These are phyloP conservation scores for Dusona sp. DNA, from an alignment of 2,888 invertebrate genomes.

Conservation along the genomic window DNA sequence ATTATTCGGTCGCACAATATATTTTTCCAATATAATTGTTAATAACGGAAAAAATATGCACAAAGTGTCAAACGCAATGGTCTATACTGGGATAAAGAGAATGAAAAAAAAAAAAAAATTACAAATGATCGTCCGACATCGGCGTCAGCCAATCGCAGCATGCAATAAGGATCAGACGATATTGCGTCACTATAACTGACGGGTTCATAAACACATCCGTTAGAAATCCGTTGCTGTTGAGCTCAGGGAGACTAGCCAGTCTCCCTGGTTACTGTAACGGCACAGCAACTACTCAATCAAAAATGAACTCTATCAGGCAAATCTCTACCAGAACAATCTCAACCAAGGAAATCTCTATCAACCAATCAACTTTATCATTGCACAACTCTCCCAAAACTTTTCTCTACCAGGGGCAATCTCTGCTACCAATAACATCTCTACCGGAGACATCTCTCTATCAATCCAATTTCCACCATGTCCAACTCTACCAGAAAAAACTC, in stretches of 20 bases:
- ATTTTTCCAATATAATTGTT: slow-evolving; percentile 81
- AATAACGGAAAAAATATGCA: slow-evolving; percentile 63
- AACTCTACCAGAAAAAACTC: no score
- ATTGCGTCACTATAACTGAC: slow-evolving; percentile 84
- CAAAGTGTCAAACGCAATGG: slow-evolving; percentile 76
- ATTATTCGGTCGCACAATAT: slow-evolving; percentile 78
- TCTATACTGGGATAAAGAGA: slow-evolving; percentile 52
- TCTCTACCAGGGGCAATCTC: no score
- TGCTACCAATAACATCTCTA: no score
- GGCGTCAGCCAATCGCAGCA: slow-evolving; percentile 86
- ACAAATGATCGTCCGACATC: slow-evolving; percentile 79
- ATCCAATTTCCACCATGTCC: no score
- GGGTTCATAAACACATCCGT: slow-evolving; percentile 61
- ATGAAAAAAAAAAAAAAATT: slow-evolving; percentile 74
- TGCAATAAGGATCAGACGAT: slow-evolving; percentile 87
- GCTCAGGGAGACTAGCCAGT: no score
- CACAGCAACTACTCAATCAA: no score
- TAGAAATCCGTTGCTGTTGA: not conserved
- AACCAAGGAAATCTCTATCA: no score
- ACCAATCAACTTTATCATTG: no score
- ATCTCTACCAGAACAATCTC: no score
- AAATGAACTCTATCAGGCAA: no score
- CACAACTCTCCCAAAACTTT: no score
- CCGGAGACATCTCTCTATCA: no score
- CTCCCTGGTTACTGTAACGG: not conserved